Conservation (phyloP, 2,797 vertebrate species). For the Arremon aurantiirostris region DNA sequence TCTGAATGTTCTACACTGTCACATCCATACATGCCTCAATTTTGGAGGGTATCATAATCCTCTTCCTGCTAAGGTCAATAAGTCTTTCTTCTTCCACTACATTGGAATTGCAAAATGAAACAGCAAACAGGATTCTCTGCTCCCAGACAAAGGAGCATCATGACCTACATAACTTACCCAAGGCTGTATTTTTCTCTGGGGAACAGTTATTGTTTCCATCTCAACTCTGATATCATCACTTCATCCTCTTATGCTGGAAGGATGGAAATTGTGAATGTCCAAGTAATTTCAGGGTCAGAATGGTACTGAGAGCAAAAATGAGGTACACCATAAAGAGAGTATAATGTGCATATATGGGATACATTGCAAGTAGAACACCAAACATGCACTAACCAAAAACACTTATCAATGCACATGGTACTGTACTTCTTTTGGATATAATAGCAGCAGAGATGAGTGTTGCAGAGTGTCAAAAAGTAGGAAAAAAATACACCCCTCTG, state of each 20-base stretch:
- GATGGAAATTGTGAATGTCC: not conserved
- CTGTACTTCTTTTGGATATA: not conserved
- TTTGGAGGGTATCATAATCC: not conserved
- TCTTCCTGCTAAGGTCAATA: not conserved
- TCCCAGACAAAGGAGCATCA: not conserved
- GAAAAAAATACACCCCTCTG: not conserved
- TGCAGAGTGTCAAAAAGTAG: not conserved
- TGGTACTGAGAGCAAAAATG: not conserved
- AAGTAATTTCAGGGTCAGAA: not conserved
- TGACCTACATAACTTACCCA: not conserved
- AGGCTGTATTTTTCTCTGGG: not conserved
- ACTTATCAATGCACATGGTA: not conserved
- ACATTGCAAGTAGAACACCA: not conserved
- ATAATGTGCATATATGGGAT: not conserved
- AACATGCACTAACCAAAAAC: not conserved
- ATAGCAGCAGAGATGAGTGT: not conserved
- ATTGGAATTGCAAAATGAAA: not conserved
- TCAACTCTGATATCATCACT: not conserved
- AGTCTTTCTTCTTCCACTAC: not conserved
- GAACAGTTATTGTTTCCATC: not conserved
- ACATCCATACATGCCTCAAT: accelerated
- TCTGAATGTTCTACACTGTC: not conserved
- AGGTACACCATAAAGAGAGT: not conserved
- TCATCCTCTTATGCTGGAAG: not conserved
- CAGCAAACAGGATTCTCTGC: not conserved